Percentiles rank a stretch among this genome's conserved stretches.
These are phyloP conservation scores for Encarsia formosa DNA, from an alignment of 2,888 invertebrate genomes.

Conservation along the genomic window DNA sequence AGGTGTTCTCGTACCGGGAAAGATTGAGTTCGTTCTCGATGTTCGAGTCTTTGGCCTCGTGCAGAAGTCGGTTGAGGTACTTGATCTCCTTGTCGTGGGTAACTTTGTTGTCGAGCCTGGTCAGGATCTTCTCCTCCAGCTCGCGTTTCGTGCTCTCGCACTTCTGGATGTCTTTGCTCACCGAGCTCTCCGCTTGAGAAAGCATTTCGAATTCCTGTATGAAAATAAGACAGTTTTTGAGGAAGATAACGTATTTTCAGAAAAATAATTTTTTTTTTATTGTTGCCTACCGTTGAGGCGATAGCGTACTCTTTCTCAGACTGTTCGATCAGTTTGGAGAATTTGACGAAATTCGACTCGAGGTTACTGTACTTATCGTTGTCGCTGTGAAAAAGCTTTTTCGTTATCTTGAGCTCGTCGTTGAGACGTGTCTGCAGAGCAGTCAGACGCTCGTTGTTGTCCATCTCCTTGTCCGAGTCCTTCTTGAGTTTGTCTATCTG, in stretches of 20 bases:
- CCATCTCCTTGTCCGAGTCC: slow-evolving; percentile 62
- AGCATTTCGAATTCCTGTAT: slow-evolving; percentile 56
- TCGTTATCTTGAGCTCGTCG: slow-evolving; percentile 54
- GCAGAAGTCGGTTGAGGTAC: slow-evolving; percentile 53
- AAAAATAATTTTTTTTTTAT: too few species aligned
- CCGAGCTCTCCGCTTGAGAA: slow-evolving; percentile 49
- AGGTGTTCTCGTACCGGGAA: slow-evolving; percentile 57
- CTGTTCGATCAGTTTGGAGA: slow-evolving; percentile 59
- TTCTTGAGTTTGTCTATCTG: slow-evolving; percentile 68
- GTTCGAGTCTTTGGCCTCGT: slow-evolving; percentile 51
- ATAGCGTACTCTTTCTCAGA: slow-evolving; percentile 61
- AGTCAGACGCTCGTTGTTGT: slow-evolving; percentile 62
- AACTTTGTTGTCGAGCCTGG: slow-evolving; percentile 64
- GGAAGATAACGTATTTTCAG: too few species aligned
- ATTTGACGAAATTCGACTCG: slow-evolving; percentile 57
- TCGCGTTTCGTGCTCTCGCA: slow-evolving; percentile 55
- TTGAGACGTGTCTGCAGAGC: slow-evolving; percentile 59
- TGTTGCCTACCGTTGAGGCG: slow-evolving; percentile 31
- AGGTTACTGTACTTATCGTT: slow-evolving; percentile 47
- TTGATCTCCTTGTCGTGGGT: slow-evolving; percentile 65
- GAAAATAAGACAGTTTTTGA: too few species aligned
- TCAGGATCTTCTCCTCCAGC: slow-evolving; percentile 64
- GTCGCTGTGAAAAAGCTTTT: slow-evolving; percentile 53
- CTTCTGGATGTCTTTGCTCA: slow-evolving; percentile 55
- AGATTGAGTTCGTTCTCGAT: slow-evolving; percentile 57